phyloP scores from a whole-genome alignment of 1,140 invertebrate genomes.

The Pogonognathellus flavescens region DNA sequence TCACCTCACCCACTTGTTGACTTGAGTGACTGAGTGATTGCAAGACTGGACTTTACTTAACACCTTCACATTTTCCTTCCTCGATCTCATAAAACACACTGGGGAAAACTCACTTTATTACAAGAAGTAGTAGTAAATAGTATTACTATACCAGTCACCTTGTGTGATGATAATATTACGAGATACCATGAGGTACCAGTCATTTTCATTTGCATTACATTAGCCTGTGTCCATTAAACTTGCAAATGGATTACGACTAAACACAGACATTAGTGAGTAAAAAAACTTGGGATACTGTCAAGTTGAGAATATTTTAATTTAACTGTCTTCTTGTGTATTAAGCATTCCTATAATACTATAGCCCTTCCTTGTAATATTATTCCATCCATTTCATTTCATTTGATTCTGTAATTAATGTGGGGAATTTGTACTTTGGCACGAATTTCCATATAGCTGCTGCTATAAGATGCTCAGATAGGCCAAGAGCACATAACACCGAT shows the following conservation, averaged over 20 bases:
- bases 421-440: constrained; percentile 38
- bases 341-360: neutral
- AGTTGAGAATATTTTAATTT: constrained; percentile 18
- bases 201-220: neutral
- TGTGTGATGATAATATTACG: too few relatives aligned
- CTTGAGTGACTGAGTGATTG: constrained; percentile 24
- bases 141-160: too few relatives aligned
- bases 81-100: neutral
- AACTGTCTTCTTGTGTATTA: neutral
- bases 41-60: constrained; percentile 29
- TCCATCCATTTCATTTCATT: constrained; percentile 6
- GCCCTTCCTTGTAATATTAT: neutral
- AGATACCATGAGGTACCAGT: too few relatives aligned
- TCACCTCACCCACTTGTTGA: constrained; percentile 23
- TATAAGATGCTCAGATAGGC: neutral
- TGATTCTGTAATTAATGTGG: constrained; percentile 13
- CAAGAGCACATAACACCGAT: neutral
- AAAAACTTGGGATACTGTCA: neutral
- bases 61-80: constrained; percentile 6
- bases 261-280: neutral
- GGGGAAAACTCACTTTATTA: neutral
- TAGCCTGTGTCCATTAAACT: neutral
- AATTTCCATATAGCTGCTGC: neutral
- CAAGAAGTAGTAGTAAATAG: neutral
- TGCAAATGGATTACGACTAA: neutral